Conservation (phyloP, 2,888 invertebrate genomes). For the Anagyrus pseudococci region DNA sequence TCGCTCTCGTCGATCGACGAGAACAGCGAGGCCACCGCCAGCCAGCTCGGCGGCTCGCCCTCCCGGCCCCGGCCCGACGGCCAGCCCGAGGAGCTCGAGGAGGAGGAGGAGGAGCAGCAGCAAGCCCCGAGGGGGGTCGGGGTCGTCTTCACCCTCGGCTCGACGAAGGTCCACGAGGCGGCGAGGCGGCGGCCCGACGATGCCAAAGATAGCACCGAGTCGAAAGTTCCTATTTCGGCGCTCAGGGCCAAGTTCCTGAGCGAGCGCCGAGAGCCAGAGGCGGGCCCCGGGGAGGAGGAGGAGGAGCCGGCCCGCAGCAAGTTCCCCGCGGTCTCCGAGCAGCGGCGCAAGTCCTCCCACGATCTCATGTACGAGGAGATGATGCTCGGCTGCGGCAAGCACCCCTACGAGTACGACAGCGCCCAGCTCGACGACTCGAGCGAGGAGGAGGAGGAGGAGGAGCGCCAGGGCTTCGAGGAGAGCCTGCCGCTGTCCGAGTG, state of each 20-base stretch:
- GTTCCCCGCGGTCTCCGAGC: slow-evolving; percentile 43
- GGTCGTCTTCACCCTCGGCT: slow-evolving; percentile 57
- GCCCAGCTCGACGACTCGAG: slow-evolving; percentile 40
- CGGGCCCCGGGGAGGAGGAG: slow-evolving; percentile 25
- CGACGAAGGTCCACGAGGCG: slow-evolving; percentile 41
- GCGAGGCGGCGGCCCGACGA: slow-evolving; percentile 6
- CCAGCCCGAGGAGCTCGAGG: slow-evolving; percentile 36
- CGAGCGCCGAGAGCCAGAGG: slow-evolving; percentile 19
- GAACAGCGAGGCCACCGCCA: slow-evolving; percentile 52
- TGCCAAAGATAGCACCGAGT: slow-evolving; percentile 46
- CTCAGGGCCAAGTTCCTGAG: slow-evolving; percentile 48
- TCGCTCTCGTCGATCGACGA: slow-evolving; percentile 59
- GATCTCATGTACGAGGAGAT: slow-evolving; percentile 53
- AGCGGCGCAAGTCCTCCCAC: slow-evolving; percentile 49
- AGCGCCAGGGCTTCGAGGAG: slow-evolving; percentile 21
- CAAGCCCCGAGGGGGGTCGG: slow-evolving; percentile 22
- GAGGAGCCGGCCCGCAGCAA: slow-evolving; percentile 41
- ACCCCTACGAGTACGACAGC: slow-evolving; percentile 38
- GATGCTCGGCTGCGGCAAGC: slow-evolving; percentile 45
- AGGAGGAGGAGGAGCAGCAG: neutral
- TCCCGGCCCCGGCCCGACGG: slow-evolving; percentile 30
- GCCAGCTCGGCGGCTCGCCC: slow-evolving; percentile 42
- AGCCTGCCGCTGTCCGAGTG: slow-evolving; percentile 12
- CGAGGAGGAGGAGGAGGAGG: slow-evolving; percentile 40
- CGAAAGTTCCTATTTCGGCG: slow-evolving; percentile 50